These are phyloP conservation scores for Idaea dimidiata DNA, from an alignment of 2,888 invertebrate genomes.

Conservation along the genomic window DNA sequence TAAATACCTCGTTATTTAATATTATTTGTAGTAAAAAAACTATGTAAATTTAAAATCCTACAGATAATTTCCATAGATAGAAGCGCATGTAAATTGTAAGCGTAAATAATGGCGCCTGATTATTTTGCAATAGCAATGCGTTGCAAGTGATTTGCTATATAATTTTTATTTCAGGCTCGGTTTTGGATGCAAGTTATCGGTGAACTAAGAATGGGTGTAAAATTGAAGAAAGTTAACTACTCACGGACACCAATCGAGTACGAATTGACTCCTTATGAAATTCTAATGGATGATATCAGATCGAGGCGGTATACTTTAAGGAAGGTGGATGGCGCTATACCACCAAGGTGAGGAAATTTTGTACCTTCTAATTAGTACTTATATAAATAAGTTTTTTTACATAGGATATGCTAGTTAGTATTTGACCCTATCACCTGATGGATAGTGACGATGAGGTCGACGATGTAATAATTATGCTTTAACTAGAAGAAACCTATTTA, in stretches of 20 bases:
- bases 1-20: too few species aligned
- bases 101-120: conserved; percentile 13
- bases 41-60: too few species aligned
- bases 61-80: conserved; percentile 12
- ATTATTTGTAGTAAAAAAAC: too few species aligned
- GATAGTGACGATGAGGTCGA: too few species aligned
- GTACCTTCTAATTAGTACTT: conserved; percentile 1
- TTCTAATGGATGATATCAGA: conserved; percentile 97
- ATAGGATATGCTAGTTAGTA: too few species aligned
- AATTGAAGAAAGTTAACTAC: conserved; percentile 92
- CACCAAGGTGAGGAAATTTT: conserved; percentile 74
- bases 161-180: conserved; percentile 85
- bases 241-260: conserved; percentile 91
- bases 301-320: conserved; percentile 93
- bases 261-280: conserved; percentile 97
- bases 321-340: conserved; percentile 90
- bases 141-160: conserved; percentile 22
- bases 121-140: conserved; percentile 31
- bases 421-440: too few species aligned
- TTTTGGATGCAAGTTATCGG: conserved; percentile 98
- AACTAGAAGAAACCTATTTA: too few species aligned
- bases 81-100: background rate
- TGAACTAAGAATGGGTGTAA: conserved; percentile 94
- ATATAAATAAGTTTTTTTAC: too few species aligned
- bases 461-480: too few species aligned